These are phyloP conservation scores for Crematogaster levior DNA, from an alignment of 2,888 invertebrate species.

Conservation along the genomic window DNA sequence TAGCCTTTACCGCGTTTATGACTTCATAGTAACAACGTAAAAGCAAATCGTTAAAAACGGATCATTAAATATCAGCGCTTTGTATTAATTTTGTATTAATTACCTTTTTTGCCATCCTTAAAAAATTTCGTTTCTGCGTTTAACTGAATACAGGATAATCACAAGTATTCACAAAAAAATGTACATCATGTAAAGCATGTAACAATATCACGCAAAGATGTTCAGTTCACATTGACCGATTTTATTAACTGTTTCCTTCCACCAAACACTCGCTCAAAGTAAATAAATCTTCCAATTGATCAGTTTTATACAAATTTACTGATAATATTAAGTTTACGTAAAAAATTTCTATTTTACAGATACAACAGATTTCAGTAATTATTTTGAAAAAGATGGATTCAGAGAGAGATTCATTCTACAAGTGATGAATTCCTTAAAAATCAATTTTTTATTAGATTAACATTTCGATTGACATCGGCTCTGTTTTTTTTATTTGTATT, in stretches of 20 bases:
- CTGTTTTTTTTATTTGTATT: background rate
- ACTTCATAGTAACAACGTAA: background rate
- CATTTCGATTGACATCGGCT: background rate
- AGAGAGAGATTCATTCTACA: background rate
- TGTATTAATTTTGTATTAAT: background rate
- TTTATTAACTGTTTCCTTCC: background rate
- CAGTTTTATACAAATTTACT: background rate
- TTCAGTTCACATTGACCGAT: background rate
- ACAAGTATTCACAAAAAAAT: background rate
- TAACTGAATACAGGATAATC: background rate
- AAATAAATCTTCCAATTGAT: background rate
- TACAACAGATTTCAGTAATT: background rate
- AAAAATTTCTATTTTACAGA: background rate
- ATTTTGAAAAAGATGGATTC: background rate
- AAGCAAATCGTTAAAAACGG: background rate
- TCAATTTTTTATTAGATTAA: background rate
- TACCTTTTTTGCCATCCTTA: constrained; percentile 44
- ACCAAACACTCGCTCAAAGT: background rate
- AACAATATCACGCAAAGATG: background rate
- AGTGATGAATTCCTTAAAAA: background rate
- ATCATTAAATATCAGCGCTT: background rate
- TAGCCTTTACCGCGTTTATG: background rate
- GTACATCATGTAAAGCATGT: background rate
- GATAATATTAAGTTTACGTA: background rate
- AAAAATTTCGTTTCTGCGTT: background rate